Evolutionary conservation across 2,797 vertebrate genomes (phyloP).

Genomic region (Anisognathus igniventris): DNA sequence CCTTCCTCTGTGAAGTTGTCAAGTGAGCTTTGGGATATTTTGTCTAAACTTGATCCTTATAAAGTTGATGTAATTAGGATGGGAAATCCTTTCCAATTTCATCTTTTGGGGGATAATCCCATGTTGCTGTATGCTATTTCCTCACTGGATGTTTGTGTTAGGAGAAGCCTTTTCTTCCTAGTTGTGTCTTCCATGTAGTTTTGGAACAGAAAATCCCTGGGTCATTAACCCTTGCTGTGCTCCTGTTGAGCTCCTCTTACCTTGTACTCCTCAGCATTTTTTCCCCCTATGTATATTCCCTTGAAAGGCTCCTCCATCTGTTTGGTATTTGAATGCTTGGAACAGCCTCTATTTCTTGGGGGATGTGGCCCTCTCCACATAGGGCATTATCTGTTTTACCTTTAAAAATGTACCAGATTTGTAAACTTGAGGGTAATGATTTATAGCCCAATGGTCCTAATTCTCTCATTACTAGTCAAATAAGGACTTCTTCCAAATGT

Average conservation of each 20-base stretch:
- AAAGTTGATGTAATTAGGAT: not conserved
- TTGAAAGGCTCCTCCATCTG: conserved; percentile 12
- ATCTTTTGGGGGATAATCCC: not conserved
- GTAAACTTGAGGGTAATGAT: not conserved
- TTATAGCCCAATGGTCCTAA: not conserved
- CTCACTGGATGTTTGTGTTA: not conserved
- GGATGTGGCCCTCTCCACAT: not conserved
- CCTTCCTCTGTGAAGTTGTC: not conserved
- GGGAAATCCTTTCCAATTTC: conserved; percentile 10
- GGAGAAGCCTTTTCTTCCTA: not conserved
- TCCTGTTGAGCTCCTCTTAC: not conserved
- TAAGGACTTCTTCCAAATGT: conserved; percentile 3
- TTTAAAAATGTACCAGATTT: not conserved
- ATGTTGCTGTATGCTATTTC: not conserved
- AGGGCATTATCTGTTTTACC: not conserved
- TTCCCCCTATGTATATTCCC: not conserved
- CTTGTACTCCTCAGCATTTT: not conserved
- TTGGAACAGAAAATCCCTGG: not conserved
- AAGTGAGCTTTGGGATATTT: conserved; percentile 1
- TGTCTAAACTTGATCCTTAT: not conserved
- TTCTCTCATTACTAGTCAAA: not conserved
- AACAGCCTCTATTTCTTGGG: not conserved
- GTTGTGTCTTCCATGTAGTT: not conserved
- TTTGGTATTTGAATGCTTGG: not conserved
- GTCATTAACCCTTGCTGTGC: not conserved